Conservation (phyloP, 1,140 invertebrate genomes). For the Zaprionus ornatus region DNA sequence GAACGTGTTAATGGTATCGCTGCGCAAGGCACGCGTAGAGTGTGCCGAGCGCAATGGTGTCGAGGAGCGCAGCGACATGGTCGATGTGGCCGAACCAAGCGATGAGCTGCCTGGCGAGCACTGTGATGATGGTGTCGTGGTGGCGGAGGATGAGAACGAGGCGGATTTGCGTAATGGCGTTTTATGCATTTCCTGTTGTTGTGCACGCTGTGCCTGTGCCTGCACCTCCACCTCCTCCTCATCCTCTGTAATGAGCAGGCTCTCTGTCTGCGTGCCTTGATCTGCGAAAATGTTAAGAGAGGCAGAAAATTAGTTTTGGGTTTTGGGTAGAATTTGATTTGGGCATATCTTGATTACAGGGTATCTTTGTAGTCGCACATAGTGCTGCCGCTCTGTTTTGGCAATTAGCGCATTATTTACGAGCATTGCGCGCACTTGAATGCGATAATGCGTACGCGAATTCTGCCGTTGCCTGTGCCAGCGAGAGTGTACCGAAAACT, state of each 20-base stretch:
- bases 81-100: slow-evolving; percentile 73
- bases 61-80: slow-evolving; percentile 72
- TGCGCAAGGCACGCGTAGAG: slow-evolving; percentile 60
- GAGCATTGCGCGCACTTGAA: slow-evolving; percentile 42
- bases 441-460: slow-evolving; percentile 56
- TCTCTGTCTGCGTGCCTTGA: slow-evolving; percentile 78
- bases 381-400: slow-evolving; percentile 12
- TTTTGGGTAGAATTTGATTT: too few relatives aligned
- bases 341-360: not conserved
- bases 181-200: slow-evolving; percentile 39
- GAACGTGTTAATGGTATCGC: slow-evolving; percentile 77
- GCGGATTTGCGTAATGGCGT: slow-evolving; percentile 73
- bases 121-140: slow-evolving; percentile 47
- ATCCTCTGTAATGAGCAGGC: slow-evolving; percentile 73
- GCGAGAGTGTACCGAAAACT: slow-evolving; percentile 53
- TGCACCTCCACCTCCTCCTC: slow-evolving; percentile 48
- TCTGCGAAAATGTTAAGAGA: slow-evolving; percentile 41
- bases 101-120: slow-evolving; percentile 63
- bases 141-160: slow-evolving; percentile 71
- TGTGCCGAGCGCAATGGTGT: slow-evolving; percentile 47
- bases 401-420: slow-evolving; percentile 52
- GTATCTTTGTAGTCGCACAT: slow-evolving; percentile 16
- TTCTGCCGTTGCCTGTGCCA: slow-evolving; percentile 8
- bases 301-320: not conserved
- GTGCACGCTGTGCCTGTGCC: not conserved